Base-by-base conservation (phyloP, 2,888 invertebrate genomes). In the Pristionchus entomophagus region DNA sequence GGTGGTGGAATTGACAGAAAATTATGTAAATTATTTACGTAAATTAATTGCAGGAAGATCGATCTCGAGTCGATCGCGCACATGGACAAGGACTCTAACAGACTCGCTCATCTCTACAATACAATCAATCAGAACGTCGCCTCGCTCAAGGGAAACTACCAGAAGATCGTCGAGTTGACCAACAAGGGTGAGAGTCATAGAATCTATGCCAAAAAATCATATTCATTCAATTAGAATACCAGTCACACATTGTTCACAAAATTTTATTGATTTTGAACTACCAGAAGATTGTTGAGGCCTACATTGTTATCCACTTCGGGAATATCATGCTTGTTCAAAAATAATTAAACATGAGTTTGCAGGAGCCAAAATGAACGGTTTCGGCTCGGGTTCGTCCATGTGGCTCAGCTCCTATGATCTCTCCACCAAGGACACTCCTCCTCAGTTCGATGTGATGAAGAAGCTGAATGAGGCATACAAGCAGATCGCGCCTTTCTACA, bases 361-460 rank as follows among this genome's bases (percentile, higher is more conserved):
- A 91, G 93, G 91, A 53, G 93, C 93, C 8, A 88, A 89, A 38
- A 73, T 91, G 41, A 93, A 93, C 84, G 93, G 93, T 19, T 94
- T 91, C 87, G 59, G 86, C 4, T 88, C 94, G 88, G 91, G 89
- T 29, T 94, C 92, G 65, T 91, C 89, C 26, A 91, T 93, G 93
- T 94, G 93, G 94, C 82, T 91, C 69, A 89, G 90, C 80, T 90
- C 91, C 35, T 94, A 92, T 86, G 94, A 94, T 56, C 87, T 91
- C 62, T 89, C 92, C 29, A 87, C 89, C 6, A 89, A 88, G 62
- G 77, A 84, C 45, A 19, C 85, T 56, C 59, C 87, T 78, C 49
- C 83, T 53, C 17, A 41, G 49, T 85, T 91, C 38, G 91, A 93
- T 83, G 38, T 93, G n/a, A 88, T 88, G 62, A 89, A 88, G 49